Evolutionary conservation across 2,888 invertebrate genomes (phyloP), one percentile per base, ranked within the genome.

Genomic region (Hedychridium roseum): DNA sequence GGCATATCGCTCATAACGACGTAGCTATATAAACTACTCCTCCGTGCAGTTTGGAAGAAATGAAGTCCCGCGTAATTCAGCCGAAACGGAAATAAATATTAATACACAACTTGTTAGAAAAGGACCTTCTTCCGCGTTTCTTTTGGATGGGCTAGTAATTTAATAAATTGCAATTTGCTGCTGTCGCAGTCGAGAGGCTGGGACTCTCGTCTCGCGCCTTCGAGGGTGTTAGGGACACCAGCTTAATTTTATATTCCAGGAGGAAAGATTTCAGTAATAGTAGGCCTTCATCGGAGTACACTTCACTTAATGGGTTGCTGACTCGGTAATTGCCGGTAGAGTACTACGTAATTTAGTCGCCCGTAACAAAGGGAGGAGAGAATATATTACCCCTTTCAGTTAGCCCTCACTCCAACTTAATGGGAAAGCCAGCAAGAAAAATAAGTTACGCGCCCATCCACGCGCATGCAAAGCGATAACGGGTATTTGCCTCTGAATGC

Each of bases 241-340:
- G 43, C 54, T 60, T 62, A 50, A 64, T 64, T 65, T 48, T 44
- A 43, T 50, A 60, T 60, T 65, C 62, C 27, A 17, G 36, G 52
- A 50, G 54, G 45, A 56, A 58, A 48, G 54, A 54, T 47, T 60
- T 52, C 46, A 55, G 38, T 47, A 45, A 45, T 31, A 43, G 32
- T 14, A 49, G 41, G 47, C 32, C 51, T 38, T 57, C 53, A 40
- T 49, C 56, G 40, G 36, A 62, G 57, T 27, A 56, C 46, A 55
- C 64, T 57, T 57, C 54, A 32, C 42, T 57, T 57, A 60, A 63
- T 63, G 52, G 55, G 43, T 50, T 62, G 60, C 65, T 65, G 65
- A 64, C 65, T 65, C 55, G 60, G 55, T 65, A 60, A 64, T 63
- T 60, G 47, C 55, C 46, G 50, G 42, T 41, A 30, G 43, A 63